These are phyloP conservation scores for Zosterops hypoxanthus DNA, from an alignment of 2,113 vertebrate genomes.

Conservation along the genomic window DNA sequence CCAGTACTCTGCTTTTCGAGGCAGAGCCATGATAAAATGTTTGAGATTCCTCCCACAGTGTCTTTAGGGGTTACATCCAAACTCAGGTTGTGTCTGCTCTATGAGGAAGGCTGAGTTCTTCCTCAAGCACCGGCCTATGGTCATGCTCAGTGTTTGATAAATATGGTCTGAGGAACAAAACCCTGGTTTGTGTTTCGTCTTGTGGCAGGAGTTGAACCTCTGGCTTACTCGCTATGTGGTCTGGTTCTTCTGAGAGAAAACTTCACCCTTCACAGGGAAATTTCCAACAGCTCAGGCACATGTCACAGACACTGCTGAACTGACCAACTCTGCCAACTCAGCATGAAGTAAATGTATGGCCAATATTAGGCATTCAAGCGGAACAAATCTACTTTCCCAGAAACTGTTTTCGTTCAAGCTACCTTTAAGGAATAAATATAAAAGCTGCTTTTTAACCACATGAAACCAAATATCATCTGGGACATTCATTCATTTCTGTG, in stretches of 20 bases:
- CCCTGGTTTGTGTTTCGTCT: background rate
- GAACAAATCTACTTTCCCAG: background rate
- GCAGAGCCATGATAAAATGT: background rate
- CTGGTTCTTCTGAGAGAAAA: background rate
- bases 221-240: background rate
- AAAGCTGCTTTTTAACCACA: background rate
- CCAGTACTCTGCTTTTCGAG: background rate
- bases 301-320: background rate
- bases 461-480: background rate
- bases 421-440: background rate
- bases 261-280: background rate
- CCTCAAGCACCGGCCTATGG: background rate
- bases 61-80: background rate
- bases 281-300: background rate
- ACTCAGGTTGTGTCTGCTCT: background rate
- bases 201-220: background rate
- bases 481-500: background rate
- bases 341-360: background rate
- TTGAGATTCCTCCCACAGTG: background rate
- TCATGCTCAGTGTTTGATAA: background rate
- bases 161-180: background rate
- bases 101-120: background rate
- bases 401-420: background rate
- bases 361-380: background rate
- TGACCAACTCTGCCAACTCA: background rate